Evolutionary conservation across 2,888 invertebrate species (phyloP).

Genomic region (Boloria selene): DNA sequence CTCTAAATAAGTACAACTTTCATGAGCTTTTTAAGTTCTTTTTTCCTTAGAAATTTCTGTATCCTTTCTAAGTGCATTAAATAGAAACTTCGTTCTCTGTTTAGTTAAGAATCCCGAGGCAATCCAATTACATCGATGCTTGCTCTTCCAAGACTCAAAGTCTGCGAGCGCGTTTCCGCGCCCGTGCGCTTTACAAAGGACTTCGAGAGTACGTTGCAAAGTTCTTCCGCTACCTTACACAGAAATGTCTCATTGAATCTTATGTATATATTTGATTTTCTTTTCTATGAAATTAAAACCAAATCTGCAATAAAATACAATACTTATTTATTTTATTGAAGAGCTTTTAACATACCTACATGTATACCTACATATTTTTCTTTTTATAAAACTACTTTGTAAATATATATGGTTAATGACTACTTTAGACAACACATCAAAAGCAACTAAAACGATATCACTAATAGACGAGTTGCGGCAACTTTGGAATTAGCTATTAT

Average conservation of each 20-base stretch:
- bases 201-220: slow-evolving; percentile 49
- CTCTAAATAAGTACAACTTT: neutral
- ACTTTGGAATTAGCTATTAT: slow-evolving; percentile 27
- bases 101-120: slow-evolving; percentile 48
- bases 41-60: slow-evolving; percentile 1
- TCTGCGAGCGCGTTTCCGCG: slow-evolving; percentile 48
- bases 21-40: neutral
- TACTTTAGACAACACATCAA: slow-evolving; percentile 46
- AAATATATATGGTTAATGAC: too few species aligned
- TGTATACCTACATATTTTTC: too few species aligned
- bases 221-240: slow-evolving; percentile 33
- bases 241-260: slow-evolving; percentile 13
- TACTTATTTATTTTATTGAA: too few species aligned
- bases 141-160: slow-evolving; percentile 63
- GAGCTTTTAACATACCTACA: too few species aligned
- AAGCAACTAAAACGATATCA: slow-evolving; percentile 50
- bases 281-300: neutral
- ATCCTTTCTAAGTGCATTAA: slow-evolving; percentile 24
- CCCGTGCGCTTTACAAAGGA: slow-evolving; percentile 46
- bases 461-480: slow-evolving; percentile 46
- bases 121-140: slow-evolving; percentile 72
- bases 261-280: slow-evolving; percentile 4
- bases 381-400: too few species aligned
- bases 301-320: neutral
- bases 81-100: slow-evolving; percentile 39